These are phyloP conservation scores for Leistus spinibarbis DNA, from an alignment of 2,888 invertebrate genomes.

Conservation along the genomic window DNA sequence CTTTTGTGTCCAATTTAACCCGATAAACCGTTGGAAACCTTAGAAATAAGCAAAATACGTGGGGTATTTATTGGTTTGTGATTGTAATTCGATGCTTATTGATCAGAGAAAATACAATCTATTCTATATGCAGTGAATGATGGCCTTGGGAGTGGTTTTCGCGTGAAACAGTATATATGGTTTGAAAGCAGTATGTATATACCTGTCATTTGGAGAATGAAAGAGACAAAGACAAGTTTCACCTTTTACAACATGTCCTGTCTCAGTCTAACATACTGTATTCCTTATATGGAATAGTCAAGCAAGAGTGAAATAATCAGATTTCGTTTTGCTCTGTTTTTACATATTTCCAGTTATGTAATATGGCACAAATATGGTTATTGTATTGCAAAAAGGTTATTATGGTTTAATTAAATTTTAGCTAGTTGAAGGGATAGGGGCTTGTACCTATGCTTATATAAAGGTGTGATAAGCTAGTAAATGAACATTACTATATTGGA, in stretches of 20 bases:
- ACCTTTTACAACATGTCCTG: slow-evolving; percentile 5
- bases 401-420: no score
- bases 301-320: no score
- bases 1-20: no score
- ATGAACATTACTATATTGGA: no score
- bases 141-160: slow-evolving; percentile 31
- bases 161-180: slow-evolving; percentile 31
- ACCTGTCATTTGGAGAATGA: neutral
- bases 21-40: neutral
- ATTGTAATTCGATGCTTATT: slow-evolving; percentile 24
- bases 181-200: neutral
- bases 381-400: no score
- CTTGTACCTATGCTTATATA: no score
- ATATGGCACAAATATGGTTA: neutral
- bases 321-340: slow-evolving; percentile 7
- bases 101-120: slow-evolving; percentile 8
- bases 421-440: no score
- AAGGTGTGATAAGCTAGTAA: no score
- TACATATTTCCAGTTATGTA: neutral
- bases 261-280: neutral
- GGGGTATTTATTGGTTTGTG: neutral
- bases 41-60: neutral
- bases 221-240: slow-evolving; percentile 16
- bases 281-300: neutral
- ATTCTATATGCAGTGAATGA: neutral